A percentile compares a stretch with the other conserved stretches of the same genome.
Conservation (phyloP, 2,797 vertebrate genomes). For the Falco novaeseelandiae region DNA sequence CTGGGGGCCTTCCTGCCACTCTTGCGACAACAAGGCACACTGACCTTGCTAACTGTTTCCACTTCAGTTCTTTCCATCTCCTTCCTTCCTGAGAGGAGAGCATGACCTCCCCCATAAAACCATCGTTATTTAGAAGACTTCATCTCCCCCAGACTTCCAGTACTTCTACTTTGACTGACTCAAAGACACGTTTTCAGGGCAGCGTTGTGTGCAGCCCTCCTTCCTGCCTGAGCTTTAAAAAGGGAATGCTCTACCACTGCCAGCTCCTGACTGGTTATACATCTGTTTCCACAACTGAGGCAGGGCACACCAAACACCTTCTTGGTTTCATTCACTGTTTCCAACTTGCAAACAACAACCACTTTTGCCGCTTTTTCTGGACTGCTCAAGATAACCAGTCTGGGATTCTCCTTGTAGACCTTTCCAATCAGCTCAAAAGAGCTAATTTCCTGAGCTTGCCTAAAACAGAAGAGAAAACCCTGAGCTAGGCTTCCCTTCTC, state of each 20-base stretch:
- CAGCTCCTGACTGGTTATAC: background rate
- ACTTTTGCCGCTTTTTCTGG: background rate
- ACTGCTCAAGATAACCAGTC: background rate
- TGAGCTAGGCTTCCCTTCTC: background rate
- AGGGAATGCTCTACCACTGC: background rate
- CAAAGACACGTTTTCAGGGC: background rate
- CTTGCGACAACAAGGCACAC: background rate
- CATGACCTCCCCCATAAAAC: background rate
- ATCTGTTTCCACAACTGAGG: background rate
- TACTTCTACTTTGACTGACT: background rate
- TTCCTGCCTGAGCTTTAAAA: background rate
- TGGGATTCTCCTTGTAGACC: background rate
- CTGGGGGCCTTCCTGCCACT: constrained; percentile 16
- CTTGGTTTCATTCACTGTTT: background rate
- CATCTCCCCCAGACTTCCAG: background rate
- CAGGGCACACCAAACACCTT: background rate
- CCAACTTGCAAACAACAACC: background rate
- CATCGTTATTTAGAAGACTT: background rate
- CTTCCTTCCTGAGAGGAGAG: background rate
- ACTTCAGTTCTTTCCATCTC: background rate
- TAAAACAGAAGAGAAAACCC: background rate
- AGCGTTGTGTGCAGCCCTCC: background rate
- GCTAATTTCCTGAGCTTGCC: background rate
- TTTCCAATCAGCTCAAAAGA: background rate
- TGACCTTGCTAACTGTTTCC: background rate